Evolutionary conservation across 2,888 invertebrate species (phyloP).

Genomic region (Andrena trimmerana): DNA sequence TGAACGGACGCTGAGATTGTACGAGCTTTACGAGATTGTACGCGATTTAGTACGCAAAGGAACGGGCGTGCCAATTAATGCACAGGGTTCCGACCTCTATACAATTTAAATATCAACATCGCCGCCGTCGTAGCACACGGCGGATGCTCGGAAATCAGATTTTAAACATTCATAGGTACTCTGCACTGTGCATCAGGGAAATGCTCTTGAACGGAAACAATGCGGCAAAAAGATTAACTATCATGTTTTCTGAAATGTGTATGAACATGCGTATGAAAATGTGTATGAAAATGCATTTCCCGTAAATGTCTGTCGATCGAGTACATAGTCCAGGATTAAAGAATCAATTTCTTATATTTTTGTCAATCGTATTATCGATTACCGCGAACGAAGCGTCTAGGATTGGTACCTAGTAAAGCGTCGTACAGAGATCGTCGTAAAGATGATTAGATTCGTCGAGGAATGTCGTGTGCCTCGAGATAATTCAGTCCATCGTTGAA

Average conservation of each 20-base stretch:
- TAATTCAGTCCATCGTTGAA: conserved; percentile 11
- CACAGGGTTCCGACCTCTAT: conserved; percentile 11
- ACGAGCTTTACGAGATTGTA: neutral
- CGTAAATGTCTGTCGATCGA: neutral
- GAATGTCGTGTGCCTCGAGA: neutral
- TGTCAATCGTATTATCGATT: neutral
- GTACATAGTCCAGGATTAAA: neutral
- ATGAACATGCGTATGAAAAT: too few species aligned
- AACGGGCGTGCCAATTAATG: conserved; percentile 9
- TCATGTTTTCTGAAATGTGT: conserved; percentile 10
- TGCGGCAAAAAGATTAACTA: too few species aligned
- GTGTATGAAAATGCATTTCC: conserved; percentile 5
- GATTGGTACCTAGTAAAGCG: neutral
- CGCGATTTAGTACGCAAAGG: conserved; percentile 4
- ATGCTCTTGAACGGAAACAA: neutral
- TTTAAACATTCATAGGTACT: neutral
- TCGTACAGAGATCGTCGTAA: neutral
- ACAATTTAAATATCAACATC: conserved; percentile 6
- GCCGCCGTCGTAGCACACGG: neutral
- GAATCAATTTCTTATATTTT: neutral
- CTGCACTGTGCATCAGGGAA: neutral
- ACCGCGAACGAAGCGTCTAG: neutral
- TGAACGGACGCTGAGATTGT: conserved; percentile 7
- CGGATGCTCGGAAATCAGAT: conserved; percentile 26
- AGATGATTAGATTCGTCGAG: neutral